A percentile compares a stretch with the other conserved stretches of the same genome.
Conservation (phyloP, 2,888 invertebrate species). For the Zhengitettix transpicula region DNA sequence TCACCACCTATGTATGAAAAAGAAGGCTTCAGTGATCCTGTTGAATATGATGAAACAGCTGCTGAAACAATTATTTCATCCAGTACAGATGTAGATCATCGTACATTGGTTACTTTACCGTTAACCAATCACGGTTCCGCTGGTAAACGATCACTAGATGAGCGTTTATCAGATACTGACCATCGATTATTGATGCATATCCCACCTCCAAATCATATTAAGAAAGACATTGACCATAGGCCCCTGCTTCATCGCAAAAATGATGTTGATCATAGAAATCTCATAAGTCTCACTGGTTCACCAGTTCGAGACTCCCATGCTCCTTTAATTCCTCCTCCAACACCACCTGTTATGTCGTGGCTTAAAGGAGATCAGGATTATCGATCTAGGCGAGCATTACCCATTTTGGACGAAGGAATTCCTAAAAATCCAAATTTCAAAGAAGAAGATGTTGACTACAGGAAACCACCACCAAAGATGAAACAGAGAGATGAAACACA, state of each 20-base stretch:
- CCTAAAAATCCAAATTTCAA: background rate
- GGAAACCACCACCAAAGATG: background rate
- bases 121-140: slow-evolving; percentile 8
- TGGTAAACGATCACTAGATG: background rate
- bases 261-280: slow-evolving; percentile 35
- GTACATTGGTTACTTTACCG: slow-evolving; percentile 37
- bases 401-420: background rate
- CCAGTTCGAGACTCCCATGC: slow-evolving; percentile 23
- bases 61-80: slow-evolving; percentile 19
- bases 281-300: slow-evolving; percentile 67
- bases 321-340: slow-evolving; percentile 12
- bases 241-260: slow-evolving; percentile 7
- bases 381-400: background rate
- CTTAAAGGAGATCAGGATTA: slow-evolving; percentile 10
- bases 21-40: slow-evolving; percentile 35
- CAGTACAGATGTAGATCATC: slow-evolving; percentile 41
- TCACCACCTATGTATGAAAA: slow-evolving; percentile 49
- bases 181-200: slow-evolving; percentile 39
- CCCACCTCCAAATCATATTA: slow-evolving; percentile 20
- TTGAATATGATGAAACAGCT: slow-evolving; percentile 42
- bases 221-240: slow-evolving; percentile 13
- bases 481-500: slow-evolving; percentile 16
- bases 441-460: background rate
- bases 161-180: slow-evolving; percentile 22
- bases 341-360: slow-evolving; percentile 20